Evolutionary conservation across 2,797 vertebrate genomes (phyloP).

Genomic region (Buphagus erythrorhynchus): DNA sequence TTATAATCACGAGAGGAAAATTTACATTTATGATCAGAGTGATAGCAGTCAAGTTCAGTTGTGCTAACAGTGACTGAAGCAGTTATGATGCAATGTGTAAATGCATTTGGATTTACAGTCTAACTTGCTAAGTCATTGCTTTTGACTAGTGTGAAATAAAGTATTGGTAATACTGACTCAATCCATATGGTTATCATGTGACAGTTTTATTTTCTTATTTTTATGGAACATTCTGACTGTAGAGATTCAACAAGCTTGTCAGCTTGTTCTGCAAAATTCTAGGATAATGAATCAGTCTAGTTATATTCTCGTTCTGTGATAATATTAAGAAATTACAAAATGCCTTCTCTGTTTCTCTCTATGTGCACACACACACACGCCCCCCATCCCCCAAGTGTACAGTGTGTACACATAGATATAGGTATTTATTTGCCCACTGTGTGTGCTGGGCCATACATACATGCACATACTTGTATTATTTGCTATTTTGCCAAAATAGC

Average conservation of each 20-base stretch:
- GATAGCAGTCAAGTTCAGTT: not conserved
- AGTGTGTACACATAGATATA: not conserved
- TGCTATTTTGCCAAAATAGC: not conserved
- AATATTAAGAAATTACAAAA: not conserved
- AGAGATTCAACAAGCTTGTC: not conserved
- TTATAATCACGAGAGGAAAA: not conserved
- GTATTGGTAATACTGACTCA: not conserved
- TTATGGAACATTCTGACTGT: not conserved
- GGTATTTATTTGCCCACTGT: not conserved
- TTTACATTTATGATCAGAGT: not conserved
- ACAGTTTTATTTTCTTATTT: not conserved
- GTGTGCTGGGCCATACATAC: not conserved
- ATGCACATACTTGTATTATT: not conserved
- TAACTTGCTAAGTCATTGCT: not conserved
- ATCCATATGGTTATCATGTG: not conserved
- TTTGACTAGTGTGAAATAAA: not conserved
- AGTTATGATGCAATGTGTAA: not conserved
- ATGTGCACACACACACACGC: too few species aligned
- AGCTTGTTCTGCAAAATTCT: not conserved
- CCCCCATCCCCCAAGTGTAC: too few species aligned
- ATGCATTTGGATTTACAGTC: not conserved
- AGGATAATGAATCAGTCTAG: not conserved
- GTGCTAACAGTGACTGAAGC: not conserved
- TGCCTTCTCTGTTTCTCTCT: not conserved
- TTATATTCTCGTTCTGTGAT: not conserved